A percentile compares a stretch with the other conserved stretches of the same genome.
phyloP scores from a whole-genome alignment of 1,140 invertebrate genomes.

The Caenorhabditis brenneri region DNA sequence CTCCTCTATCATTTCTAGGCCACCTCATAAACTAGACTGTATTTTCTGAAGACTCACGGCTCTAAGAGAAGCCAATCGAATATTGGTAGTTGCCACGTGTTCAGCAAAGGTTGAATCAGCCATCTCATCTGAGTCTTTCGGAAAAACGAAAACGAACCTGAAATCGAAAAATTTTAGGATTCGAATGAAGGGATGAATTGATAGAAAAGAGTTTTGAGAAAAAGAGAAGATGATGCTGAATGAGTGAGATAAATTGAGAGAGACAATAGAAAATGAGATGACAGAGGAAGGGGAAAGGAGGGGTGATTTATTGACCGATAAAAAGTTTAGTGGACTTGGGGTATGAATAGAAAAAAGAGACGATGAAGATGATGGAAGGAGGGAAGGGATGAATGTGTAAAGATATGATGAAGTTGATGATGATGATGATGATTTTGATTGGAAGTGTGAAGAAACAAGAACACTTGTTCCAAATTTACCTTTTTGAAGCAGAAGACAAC shows the following conservation, averaged over 20 bases:
- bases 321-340: slow-evolving; percentile 20
- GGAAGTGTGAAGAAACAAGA: too few species aligned
- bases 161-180: not conserved
- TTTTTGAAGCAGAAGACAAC: too few species aligned
- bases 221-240: not conserved
- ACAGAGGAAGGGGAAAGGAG: not conserved
- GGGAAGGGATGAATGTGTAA: not conserved
- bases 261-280: not conserved
- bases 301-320: slow-evolving; percentile 25
- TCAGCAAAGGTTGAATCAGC: slow-evolving; percentile 31
- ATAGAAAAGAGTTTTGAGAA: not conserved
- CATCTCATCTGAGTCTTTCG: not conserved
- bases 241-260: too few species aligned
- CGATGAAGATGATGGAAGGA: too few species aligned
- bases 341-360: not conserved
- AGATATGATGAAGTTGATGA: not conserved
- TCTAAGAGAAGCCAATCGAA: slow-evolving; percentile 7
- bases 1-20: too few species aligned
- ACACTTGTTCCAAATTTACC: too few species aligned
- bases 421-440: not conserved
- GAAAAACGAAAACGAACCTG: not conserved
- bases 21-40: too few species aligned
- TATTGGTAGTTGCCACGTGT: slow-evolving; percentile 29
- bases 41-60: not conserved
- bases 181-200: not conserved